Evolutionary conservation across 2,888 invertebrate genomes (phyloP).

Genomic region (Entomobrya multifasciata): DNA sequence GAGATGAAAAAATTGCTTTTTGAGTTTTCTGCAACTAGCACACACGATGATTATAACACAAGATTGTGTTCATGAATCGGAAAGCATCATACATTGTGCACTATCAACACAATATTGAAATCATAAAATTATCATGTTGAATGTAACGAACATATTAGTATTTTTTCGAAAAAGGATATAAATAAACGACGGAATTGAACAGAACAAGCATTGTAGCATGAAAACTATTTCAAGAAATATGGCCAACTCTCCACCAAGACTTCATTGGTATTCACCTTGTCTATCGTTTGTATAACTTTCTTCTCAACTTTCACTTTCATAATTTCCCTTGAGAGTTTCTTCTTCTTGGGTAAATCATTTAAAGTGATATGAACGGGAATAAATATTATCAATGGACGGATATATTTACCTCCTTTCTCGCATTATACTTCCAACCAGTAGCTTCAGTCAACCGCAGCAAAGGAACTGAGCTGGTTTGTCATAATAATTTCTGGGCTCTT

Average conservation of each 20-base stretch:
- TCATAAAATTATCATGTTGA: too few species aligned
- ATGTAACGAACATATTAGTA: neutral
- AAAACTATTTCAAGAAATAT: neutral
- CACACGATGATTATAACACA: too few species aligned
- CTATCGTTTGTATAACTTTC: conserved; percentile 45
- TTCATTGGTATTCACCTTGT: conserved; percentile 35
- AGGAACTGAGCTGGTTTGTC: neutral
- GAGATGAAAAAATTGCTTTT: conserved; percentile 11
- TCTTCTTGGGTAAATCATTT: conserved; percentile 43
- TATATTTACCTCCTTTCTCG: too few species aligned
- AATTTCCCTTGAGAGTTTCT: conserved; percentile 39
- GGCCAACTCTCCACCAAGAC: conserved; percentile 3
- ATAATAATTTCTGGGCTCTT: conserved; percentile 12
- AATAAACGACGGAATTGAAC: neutral
- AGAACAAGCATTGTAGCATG: neutral
- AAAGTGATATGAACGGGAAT: conserved; percentile 36
- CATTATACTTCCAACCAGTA: neutral
- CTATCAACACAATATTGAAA: too few species aligned
- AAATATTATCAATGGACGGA: conserved; percentile 13
- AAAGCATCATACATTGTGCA: conserved; percentile 9
- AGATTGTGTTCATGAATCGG: conserved; percentile 17
- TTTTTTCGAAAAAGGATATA: neutral
- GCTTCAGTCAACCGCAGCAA: neutral
- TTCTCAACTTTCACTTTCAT: conserved; percentile 42
- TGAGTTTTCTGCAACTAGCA: conserved; percentile 17